phyloP scores from a whole-genome alignment of 2,113 vertebrate species.

The Corythaeola cristata region DNA sequence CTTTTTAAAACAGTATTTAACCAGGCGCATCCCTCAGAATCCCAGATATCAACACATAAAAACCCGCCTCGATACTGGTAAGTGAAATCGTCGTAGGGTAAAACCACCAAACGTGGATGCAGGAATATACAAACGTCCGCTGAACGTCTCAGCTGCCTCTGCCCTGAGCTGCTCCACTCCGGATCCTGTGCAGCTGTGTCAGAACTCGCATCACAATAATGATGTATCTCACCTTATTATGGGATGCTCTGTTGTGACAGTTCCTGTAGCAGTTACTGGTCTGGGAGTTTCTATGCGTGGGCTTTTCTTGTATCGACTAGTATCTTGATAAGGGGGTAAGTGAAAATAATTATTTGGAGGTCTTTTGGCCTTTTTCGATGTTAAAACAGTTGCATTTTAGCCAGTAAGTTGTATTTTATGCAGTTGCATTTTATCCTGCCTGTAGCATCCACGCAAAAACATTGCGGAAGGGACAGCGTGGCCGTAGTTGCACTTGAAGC shows the following conservation, averaged over 20 bases:
- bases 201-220: fast-evolving
- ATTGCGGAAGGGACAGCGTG: fast-evolving
- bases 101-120: fast-evolving
- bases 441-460: fast-evolving
- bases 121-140: fast-evolving
- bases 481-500: not conserved
- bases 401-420: no score
- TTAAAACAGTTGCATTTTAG: not conserved
- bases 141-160: not conserved
- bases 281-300: not conserved
- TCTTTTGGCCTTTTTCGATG: not conserved
- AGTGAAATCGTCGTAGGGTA: not conserved
- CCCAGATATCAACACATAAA: conserved; percentile 88
- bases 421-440: no score
- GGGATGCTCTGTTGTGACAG: not conserved
- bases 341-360: not conserved
- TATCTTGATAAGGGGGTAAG: not conserved
- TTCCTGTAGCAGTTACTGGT: not conserved
- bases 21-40: conserved; percentile 87
- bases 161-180: not conserved
- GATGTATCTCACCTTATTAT: no score
- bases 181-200: fast-evolving
- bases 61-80: conserved; percentile 91
- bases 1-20: conserved; percentile 78
- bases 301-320: not conserved